Evolutionary conservation across 2,888 invertebrate genomes (phyloP).

Genomic region (Lochmaea capreae): DNA sequence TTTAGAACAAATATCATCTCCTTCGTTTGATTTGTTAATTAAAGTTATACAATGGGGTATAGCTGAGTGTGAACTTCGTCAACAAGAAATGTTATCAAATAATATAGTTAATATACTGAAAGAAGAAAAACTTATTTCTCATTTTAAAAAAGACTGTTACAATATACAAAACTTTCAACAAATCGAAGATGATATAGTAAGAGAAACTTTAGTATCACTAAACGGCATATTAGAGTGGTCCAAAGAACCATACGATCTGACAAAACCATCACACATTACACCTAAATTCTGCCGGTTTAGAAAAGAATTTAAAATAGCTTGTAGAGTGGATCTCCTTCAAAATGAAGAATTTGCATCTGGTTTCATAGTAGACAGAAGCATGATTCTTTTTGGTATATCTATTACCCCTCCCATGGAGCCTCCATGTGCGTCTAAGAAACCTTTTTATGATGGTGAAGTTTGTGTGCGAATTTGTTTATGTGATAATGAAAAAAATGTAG

Average conservation of each 20-base stretch:
- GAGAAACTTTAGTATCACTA: constrained; percentile 42
- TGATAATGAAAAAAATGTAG: constrained; percentile 39
- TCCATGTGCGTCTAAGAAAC: constrained; percentile 23
- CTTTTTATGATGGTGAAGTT: constrained; percentile 45
- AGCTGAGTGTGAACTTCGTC: constrained; percentile 66
- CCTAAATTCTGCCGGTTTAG: constrained; percentile 42
- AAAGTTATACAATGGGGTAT: constrained; percentile 70
- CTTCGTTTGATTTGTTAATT: constrained; percentile 32
- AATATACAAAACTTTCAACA: constrained; percentile 38
- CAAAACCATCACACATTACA: constrained; percentile 28
- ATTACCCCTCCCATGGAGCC: constrained; percentile 51
- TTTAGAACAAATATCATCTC: constrained; percentile 53
- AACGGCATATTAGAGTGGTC: constrained; percentile 40
- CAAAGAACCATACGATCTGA: constrained; percentile 26
- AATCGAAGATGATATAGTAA: constrained; percentile 41
- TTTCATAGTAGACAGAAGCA: constrained; percentile 46
- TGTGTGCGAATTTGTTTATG: constrained; percentile 45
- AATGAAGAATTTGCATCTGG: constrained; percentile 48
- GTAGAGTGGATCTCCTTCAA: constrained; percentile 48
- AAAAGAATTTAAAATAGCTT: constrained; percentile 53
- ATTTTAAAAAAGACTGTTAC: constrained; percentile 46
- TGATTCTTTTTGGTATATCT: constrained; percentile 52
- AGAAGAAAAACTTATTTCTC: constrained; percentile 47
- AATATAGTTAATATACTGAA: constrained; percentile 60
- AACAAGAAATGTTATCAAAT: constrained; percentile 62